Base-by-base conservation (phyloP, 1,140 invertebrate species). In the Tetragonula clypearis region DNA sequence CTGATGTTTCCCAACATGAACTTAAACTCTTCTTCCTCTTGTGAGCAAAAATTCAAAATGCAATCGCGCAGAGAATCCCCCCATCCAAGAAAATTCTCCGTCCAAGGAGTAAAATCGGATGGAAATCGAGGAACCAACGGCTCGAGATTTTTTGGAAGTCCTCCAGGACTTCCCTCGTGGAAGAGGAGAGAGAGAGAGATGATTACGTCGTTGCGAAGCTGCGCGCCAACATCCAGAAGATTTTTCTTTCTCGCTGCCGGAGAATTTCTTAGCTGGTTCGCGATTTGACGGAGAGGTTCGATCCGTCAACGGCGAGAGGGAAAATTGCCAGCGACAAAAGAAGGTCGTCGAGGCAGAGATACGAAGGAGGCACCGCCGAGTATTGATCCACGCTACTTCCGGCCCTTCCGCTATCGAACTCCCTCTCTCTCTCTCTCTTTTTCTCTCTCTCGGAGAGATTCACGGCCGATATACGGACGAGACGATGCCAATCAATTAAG, bases 301-400 rank as follows among this genome's bases (percentile, higher is more conserved):
- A 84, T 78, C 30, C 81, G 69, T 79, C 65, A 79, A 53, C 15
- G 58, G 11, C 11, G 82, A 56, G 23, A 62, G 62, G 72, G 84
- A 65, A 79, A 75, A 82, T 62, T 78, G 30, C 74, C 65, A 74
- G 68, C 35, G 74, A 53, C 41, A 58, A 76, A 71, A 58, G 49
- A 62, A 49, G 86, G 60, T 81, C 68, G 19, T 53, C 19, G 77
- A 23, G 66, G 12, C 53, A 49, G 19, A 15, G 65, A 30, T 53
- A 68, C 19, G 71, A 35, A 72, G 55, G 26, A 58, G 60, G 41
- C 79, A 62, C 26, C 26, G 60, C 15, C 41, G 62, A 84, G 87
- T 88, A 88, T 88, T 85, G 86, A 88, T 88, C 86, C 79, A 80
- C 87, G 53, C 75, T 85, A 82, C 84, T 68, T 78, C 79, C 66